These are phyloP conservation scores for Smittia sp. DNA, from an alignment of 2,888 invertebrate genomes.

Conservation along the genomic window DNA sequence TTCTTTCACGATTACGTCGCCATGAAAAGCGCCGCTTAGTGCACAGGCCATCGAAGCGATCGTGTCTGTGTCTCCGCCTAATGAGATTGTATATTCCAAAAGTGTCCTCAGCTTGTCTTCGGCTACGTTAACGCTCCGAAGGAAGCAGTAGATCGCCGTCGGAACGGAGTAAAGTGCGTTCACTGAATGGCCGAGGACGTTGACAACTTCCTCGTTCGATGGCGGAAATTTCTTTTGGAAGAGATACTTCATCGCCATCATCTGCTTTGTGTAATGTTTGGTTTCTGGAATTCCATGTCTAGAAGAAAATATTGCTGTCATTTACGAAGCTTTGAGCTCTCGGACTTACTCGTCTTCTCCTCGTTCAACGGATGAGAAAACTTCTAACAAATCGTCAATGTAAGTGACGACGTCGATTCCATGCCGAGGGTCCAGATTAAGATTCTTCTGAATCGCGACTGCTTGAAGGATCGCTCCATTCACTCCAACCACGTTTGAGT, in stretches of 20 bases:
- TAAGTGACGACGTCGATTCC: constrained; percentile 56
- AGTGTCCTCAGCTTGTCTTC: constrained; percentile 62
- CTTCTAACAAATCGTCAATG: constrained; percentile 55
- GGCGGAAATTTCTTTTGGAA: constrained; percentile 53
- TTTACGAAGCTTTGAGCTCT: neutral
- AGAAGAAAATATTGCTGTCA: neutral
- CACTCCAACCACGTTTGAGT: constrained; percentile 58
- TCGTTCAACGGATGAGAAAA: constrained; percentile 57
- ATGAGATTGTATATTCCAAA: constrained; percentile 65
- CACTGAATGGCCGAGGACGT: constrained; percentile 60
- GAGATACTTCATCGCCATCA: constrained; percentile 56
- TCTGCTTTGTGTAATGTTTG: constrained; percentile 58
- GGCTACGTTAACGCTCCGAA: constrained; percentile 48
- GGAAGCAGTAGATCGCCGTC: constrained; percentile 68
- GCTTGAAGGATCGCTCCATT: constrained; percentile 61
- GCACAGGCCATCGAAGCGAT: constrained; percentile 73
- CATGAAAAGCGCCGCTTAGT: constrained; percentile 66
- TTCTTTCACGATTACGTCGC: constrained; percentile 57
- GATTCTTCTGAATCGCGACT: constrained; percentile 59
- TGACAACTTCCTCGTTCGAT: constrained; percentile 56
- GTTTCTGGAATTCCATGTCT: constrained; percentile 49
- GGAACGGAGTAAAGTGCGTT: constrained; percentile 68
- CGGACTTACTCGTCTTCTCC: constrained; percentile 52
- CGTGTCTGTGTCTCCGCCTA: constrained; percentile 77
- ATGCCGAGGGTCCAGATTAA: constrained; percentile 53